These are phyloP conservation scores for Andrena camellia DNA, from an alignment of 2,888 invertebrate species.

Conservation along the genomic window DNA sequence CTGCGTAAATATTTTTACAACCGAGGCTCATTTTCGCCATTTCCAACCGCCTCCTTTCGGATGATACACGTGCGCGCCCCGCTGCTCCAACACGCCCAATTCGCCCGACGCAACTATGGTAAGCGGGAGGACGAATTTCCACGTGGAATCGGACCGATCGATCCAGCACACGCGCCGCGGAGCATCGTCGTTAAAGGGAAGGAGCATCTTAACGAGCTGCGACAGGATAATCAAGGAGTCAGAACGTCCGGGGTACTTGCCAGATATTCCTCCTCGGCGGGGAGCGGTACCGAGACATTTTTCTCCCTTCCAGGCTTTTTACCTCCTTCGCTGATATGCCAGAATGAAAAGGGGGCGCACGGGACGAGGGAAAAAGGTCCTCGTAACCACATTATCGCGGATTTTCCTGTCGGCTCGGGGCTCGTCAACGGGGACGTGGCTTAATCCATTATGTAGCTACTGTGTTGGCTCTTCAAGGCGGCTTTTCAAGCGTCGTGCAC, in stretches of 20 bases:
- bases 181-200: neutral
- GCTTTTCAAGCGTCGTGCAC: constrained; percentile 48
- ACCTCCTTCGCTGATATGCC: neutral
- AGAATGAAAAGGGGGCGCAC: constrained; percentile 2
- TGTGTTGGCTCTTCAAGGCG: constrained; percentile 53
- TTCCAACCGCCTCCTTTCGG: neutral
- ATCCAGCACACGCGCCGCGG: neutral
- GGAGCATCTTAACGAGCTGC: neutral
- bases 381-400: constrained; percentile 62
- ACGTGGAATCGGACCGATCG: neutral
- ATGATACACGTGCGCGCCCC: constrained; percentile 17
- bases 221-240: neutral
- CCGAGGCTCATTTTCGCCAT: constrained; percentile 2
- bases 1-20: constrained; percentile 36
- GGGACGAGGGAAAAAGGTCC: constrained; percentile 22
- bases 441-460: constrained; percentile 68
- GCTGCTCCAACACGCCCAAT: neutral
- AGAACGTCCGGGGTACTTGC: neutral
- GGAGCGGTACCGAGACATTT: neutral
- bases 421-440: constrained; percentile 61
- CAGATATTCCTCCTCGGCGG: neutral
- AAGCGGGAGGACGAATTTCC: neutral
- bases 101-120: neutral
- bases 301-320: neutral
- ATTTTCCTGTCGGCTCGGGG: constrained; percentile 63